Evolutionary conservation across 2,113 vertebrate genomes (phyloP), one percentile per base, ranked within the genome.

Genomic region (Actinemys pallida): DNA sequence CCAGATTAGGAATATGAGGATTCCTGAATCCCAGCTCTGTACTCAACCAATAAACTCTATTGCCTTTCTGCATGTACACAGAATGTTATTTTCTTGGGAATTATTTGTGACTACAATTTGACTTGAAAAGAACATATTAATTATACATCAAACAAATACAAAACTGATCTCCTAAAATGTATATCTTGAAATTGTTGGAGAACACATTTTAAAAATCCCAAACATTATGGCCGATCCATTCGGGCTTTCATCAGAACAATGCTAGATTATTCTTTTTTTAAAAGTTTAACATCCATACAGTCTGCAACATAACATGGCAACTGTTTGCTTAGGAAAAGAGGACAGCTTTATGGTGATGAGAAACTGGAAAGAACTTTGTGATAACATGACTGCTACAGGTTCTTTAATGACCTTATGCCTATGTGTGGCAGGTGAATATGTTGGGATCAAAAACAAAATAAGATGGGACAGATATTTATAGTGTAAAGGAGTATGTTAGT

Each of bases 51-150:
- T 69, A 35, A 17, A 69, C 35, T n/a, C 31, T 69, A 12, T 31
- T 69, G 14, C 62, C 35, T 69, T 69, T 19, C 65, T 72, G 39
- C 39, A 39, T 0, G 0, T 27, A 84, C 3, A 29, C 1, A 16
- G 53, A 53, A 89, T 10, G 52, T 53, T 47, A 72, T 29, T 24
- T 65, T 76, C 47, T 45, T 56, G 9, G 14, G 20, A 75, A 84
- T 12, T 42, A 53, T 12, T 53, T 22, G 39, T 3, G 24, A 76
- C 35, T 92, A 81, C 8, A 75, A 35, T 16, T 52, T 39, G 31
- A 54, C 57, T 75, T 62, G 47, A 88, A 75, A 13, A 50, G 24
- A 31, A 84, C 29, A 16, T 8, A 76, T 0, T 62, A 29, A 81
- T 56, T 90, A 83, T 52, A 12, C 65, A 39, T n/a, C 57, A 62